Conservation (phyloP, 2,888 invertebrate species). For the Sarcophaga variegata region DNA sequence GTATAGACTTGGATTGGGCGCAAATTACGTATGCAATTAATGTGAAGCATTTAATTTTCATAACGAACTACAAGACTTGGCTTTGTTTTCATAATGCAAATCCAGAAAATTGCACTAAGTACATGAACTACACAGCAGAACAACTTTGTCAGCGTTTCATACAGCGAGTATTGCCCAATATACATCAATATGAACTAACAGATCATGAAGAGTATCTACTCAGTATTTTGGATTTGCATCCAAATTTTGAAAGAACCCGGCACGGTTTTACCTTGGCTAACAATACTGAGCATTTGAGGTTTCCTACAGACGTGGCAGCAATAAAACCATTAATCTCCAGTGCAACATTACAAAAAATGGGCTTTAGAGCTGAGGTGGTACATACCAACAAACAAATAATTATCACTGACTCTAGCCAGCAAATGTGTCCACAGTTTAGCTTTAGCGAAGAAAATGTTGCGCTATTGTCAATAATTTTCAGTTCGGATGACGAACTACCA, state of each 20-base stretch:
- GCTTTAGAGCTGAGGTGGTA: not conserved
- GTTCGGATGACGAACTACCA: constrained; percentile 33
- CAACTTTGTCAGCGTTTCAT: constrained; percentile 46
- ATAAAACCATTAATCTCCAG: not conserved
- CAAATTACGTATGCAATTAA: constrained; percentile 54
- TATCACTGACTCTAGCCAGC: not conserved
- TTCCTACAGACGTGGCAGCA: not conserved
- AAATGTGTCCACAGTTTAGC: constrained; percentile 7
- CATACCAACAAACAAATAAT: constrained; percentile 42
- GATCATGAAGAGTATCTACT: constrained; percentile 44
- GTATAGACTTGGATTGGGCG: constrained; percentile 44
- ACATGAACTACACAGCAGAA: constrained; percentile 43
- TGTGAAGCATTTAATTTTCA: constrained; percentile 38
- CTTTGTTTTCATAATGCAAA: constrained; percentile 16
- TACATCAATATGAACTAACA: constrained; percentile 46
- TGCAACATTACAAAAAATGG: not conserved
- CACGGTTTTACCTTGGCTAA: constrained; percentile 1
- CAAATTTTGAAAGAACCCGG: constrained; percentile 36
- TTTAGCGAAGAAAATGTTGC: constrained; percentile 50
- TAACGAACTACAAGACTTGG: constrained; percentile 44
- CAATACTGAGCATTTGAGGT: not conserved
- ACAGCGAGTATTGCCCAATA: constrained; percentile 40
- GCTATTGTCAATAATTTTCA: constrained; percentile 43
- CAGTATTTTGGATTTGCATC: constrained; percentile 40
- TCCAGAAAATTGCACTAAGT: constrained; percentile 21